Percentiles rank a stretch among this genome's conserved stretches.
phyloP scores from a whole-genome alignment of 2,113 vertebrate species.

The Mirza zaza region DNA sequence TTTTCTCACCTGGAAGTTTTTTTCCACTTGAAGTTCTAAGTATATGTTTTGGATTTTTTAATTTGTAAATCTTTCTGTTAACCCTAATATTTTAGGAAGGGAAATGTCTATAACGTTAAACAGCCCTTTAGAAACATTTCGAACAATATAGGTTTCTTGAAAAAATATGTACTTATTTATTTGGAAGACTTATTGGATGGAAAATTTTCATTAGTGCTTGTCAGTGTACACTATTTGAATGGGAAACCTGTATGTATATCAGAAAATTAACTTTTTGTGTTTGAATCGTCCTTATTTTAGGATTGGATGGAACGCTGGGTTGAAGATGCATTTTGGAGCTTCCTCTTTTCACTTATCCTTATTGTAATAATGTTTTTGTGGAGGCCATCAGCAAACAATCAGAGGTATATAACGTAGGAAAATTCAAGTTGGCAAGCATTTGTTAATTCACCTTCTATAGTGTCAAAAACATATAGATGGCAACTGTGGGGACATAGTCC shows the following conservation, averaged over 20 bases:
- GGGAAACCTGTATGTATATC: neutral
- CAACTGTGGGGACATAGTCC: neutral
- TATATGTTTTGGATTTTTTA: neutral
- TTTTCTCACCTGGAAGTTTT: neutral
- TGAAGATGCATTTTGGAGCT: slow-evolving; percentile 93
- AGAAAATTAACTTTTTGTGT: slow-evolving; percentile 22
- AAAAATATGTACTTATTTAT: neutral
- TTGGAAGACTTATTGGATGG: neutral
- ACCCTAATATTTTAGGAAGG: neutral
- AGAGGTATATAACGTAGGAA: slow-evolving; percentile 81
- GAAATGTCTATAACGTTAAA: neutral
- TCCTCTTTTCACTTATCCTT: slow-evolving; percentile 91
- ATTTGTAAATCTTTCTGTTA: slow-evolving; percentile 22
- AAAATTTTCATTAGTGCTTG: neutral
- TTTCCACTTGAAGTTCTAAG: slow-evolving; percentile 3
- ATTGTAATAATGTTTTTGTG: slow-evolving; percentile 94
- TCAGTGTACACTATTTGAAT: neutral
- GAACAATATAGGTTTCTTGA: neutral
- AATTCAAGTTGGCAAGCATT: neutral
- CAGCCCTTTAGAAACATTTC: neutral
- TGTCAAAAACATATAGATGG: neutral
- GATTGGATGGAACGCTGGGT: slow-evolving; percentile 94
- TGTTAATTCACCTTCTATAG: neutral
- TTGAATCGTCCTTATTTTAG: slow-evolving; percentile 74
- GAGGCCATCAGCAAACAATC: slow-evolving; percentile 93